Evolutionary conservation across 2,797 vertebrate species (phyloP), one percentile per base, ranked within the genome.

Genomic region (Chiloscyllium punctatum): DNA sequence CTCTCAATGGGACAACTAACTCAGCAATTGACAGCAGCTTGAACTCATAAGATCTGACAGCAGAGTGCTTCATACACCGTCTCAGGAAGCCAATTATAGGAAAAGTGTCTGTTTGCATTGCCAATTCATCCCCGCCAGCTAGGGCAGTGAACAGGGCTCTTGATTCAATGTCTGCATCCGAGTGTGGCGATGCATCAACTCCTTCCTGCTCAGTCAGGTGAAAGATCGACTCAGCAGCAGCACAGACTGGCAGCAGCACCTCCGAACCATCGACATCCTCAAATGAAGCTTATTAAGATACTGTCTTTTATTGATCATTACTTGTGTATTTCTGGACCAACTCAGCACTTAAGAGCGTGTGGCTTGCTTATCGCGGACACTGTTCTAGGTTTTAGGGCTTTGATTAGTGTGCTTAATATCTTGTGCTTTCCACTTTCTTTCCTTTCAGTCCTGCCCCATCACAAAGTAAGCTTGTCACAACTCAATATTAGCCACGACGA

Each of bases 101-200:
- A 62, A 90, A 66, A 91, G 57, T 91, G 88, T 91, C 88, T 91
- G 57, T 33, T 91, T 91, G 88, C 53, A 91, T 91, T 7, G 57
- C 57, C 88, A 37, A 62, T 66, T n/a, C 88, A 91, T 91, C 57
- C 88, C 88, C 57, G 88, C 88, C 16, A 18, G 57, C 57, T 91
- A 91, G 15, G n/a, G 33, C 8, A 66, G 33, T 66, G 88, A 91
- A 37, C 57, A 33, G 62, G 33, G 33, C 57, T 91, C 53, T 21
- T 30, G 66, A 91, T 68, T 91, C 88, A 91, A 7, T 91, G 42
- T 57, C 18, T 91, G 88, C 88, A 91, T 91, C 91, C 91, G 21
- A 21, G 88, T 91, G 88, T 16, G 57, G 33, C 33, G 18, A 62
- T 66, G 30, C 30, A 33, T n/a, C 5, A 16, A 23, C 57, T 62